Evolutionary conservation across 2,888 invertebrate species (phyloP).

Genomic region (Psococerastis gibbosa): DNA sequence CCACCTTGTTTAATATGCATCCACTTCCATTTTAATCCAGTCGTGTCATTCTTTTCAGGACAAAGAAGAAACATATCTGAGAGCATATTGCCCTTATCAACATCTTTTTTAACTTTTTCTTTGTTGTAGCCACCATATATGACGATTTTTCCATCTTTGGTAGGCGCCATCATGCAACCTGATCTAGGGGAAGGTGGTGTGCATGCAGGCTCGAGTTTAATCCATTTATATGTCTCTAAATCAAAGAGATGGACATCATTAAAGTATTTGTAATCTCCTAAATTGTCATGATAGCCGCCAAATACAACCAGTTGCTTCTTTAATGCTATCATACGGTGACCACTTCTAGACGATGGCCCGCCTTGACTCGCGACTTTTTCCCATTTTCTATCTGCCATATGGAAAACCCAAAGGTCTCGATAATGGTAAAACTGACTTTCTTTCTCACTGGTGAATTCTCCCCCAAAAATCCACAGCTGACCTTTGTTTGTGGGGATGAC

Average conservation of each 20-base stretch:
- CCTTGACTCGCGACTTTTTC: slow-evolving; percentile 45
- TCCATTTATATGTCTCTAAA: slow-evolving; percentile 61
- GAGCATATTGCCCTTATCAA: slow-evolving; percentile 50
- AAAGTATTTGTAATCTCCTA: slow-evolving; percentile 68
- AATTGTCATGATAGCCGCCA: slow-evolving; percentile 84
- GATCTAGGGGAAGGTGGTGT: slow-evolving; percentile 57
- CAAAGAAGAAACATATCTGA: slow-evolving; percentile 47
- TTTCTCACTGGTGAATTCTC: slow-evolving; percentile 77
- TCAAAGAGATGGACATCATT: slow-evolving; percentile 74
- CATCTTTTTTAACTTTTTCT: slow-evolving; percentile 49
- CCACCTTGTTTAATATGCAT: slow-evolving; percentile 43
- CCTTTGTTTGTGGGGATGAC: slow-evolving; percentile 54
- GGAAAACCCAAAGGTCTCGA: slow-evolving; percentile 76
- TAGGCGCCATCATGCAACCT: slow-evolving; percentile 54
- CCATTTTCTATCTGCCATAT: slow-evolving; percentile 58
- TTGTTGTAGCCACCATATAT: slow-evolving; percentile 65
- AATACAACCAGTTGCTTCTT: slow-evolving; percentile 69
- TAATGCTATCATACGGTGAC: slow-evolving; percentile 69
- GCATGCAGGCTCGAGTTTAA: slow-evolving; percentile 41
- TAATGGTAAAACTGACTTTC: slow-evolving; percentile 89
- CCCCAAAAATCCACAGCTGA: slow-evolving; percentile 66
- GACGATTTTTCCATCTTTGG: slow-evolving; percentile 40
- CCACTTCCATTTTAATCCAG: slow-evolving; percentile 53
- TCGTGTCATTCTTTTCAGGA: slow-evolving; percentile 40
- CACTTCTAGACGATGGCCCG: slow-evolving; percentile 69